Evolutionary conservation across 2,113 vertebrate genomes (phyloP).

Genomic region (Leiothrix lutea): DNA sequence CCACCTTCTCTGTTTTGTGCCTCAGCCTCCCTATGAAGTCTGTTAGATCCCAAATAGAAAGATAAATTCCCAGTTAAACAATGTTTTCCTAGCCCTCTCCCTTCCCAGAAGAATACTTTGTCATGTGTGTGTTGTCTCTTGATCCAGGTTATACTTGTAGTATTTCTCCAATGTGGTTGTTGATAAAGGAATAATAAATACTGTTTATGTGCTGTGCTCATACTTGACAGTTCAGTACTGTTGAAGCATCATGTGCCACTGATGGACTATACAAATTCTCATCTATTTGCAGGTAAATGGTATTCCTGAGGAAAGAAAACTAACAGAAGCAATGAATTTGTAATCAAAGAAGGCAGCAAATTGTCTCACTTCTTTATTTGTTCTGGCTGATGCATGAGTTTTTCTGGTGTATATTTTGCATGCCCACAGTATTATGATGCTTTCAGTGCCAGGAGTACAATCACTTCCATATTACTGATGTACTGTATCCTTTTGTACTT

Average conservation of each 20-base stretch:
- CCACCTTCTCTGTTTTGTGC: not conserved
- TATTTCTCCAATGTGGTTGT: not conserved
- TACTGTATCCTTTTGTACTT: conserved; percentile 74
- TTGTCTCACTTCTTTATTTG: not conserved
- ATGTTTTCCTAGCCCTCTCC: not conserved
- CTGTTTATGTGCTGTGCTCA: not conserved
- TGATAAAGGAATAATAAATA: not conserved
- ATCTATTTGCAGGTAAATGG: conserved; percentile 91
- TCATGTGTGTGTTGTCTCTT: rapidly evolving
- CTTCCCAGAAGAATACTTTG: not conserved
- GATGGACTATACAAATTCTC: not conserved
- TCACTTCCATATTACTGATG: conserved; percentile 64
- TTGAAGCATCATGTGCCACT: not conserved
- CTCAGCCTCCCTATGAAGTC: not conserved
- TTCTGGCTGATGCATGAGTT: conserved; percentile 64
- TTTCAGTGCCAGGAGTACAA: conserved; percentile 55
- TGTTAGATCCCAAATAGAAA: not conserved
- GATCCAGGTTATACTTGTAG: not conserved
- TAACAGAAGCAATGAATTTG: conserved; percentile 92
- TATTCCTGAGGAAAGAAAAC: conserved; percentile 98
- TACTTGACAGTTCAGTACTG: not conserved
- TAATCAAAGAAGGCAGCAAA: conserved; percentile 66
- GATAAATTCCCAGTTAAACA: not conserved
- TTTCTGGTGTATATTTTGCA: conserved; percentile 65
- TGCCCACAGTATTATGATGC: conserved; percentile 51